Evolutionary conservation across 2,797 vertebrate genomes (phyloP), one percentile per base, ranked within the genome.

Genomic region (Microctenopoma stevenorrisi): DNA sequence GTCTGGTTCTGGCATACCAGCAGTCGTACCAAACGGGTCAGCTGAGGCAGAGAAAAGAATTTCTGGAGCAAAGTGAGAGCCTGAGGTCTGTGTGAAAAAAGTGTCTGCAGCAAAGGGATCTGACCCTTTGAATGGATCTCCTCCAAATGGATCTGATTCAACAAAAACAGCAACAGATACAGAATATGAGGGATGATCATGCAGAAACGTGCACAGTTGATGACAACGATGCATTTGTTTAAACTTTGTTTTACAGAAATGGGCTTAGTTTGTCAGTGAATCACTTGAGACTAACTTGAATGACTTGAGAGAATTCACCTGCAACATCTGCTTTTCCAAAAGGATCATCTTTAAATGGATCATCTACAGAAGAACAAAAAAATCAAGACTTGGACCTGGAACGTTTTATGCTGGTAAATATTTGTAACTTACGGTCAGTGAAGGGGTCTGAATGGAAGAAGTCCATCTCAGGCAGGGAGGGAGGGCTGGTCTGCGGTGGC

Each of bases 361-460:
- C 97, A 60, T 92, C 97, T 98, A 73, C 35, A 88, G 78, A 82
- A 79, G 55, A 33, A 53, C 51, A 42, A 61, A 16, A 1, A 56
- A 1, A 4, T 56, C 25, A 43, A 59, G 11, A 38, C 1, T 14
- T 18, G 3, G 6, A 56, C 57, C 18, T 5, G 59, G 0, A 1
- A 14, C 5, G 37, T 14, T 9, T 4, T 15, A 7, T 40, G 4
- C 30, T 33, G 5, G 5, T 6, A 5, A 6, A 28, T 12, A 35
- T 51, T 37, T 15, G 13, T 61, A 69, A 94, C 97, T 96, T 94
- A 99, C 98, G 95, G 73, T 96, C 97, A 84, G 95, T 94, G 68
- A 99, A 99, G 38, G 97, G 98, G 91, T 99, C 98, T 44, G 95
- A 92, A 72, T 97, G 94, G 85, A 99, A 99, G 91, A 99, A 99